These are phyloP conservation scores for Hyposoter didymator DNA, from an alignment of 2,888 invertebrate genomes.

Conservation along the genomic window DNA sequence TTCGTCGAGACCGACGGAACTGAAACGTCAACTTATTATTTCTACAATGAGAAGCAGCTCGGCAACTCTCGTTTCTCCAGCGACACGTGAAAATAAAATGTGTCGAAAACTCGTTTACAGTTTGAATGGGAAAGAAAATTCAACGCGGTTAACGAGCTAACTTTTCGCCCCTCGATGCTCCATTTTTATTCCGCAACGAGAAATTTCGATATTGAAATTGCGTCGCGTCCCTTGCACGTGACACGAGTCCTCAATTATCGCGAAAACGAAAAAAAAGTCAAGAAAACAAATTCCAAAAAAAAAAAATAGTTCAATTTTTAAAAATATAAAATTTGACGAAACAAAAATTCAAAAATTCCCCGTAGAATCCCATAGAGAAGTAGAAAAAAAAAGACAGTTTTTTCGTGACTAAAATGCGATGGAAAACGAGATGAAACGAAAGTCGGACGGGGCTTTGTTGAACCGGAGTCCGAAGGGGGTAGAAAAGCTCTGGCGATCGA, in stretches of 20 bases:
- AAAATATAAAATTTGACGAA: not conserved
- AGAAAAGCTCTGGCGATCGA: not conserved
- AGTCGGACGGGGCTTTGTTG: not conserved
- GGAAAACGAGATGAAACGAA: not conserved
- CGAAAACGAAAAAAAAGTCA: not conserved
- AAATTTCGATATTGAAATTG: not conserved
- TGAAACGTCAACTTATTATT: not conserved
- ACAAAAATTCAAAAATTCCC: too few species aligned
- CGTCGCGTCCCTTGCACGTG: not conserved
- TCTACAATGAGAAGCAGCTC: not conserved
- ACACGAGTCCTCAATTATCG: not conserved
- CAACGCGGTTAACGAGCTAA: conserved; percentile 5
- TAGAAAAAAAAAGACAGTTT: not conserved
- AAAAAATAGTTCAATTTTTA: not conserved
- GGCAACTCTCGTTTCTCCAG: not conserved
- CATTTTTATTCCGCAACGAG: not conserved
- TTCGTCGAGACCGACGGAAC: not conserved
- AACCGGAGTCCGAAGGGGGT: not conserved
- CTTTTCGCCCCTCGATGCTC: not conserved
- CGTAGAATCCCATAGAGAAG: too few species aligned
- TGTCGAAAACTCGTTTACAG: conserved; percentile 12
- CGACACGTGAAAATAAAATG: not conserved
- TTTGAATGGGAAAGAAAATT: not conserved
- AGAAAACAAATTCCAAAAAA: not conserved
- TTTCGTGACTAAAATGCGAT: not conserved